Conservation (phyloP, 1,140 invertebrate genomes). For the Drosophila ficusphila region DNA sequence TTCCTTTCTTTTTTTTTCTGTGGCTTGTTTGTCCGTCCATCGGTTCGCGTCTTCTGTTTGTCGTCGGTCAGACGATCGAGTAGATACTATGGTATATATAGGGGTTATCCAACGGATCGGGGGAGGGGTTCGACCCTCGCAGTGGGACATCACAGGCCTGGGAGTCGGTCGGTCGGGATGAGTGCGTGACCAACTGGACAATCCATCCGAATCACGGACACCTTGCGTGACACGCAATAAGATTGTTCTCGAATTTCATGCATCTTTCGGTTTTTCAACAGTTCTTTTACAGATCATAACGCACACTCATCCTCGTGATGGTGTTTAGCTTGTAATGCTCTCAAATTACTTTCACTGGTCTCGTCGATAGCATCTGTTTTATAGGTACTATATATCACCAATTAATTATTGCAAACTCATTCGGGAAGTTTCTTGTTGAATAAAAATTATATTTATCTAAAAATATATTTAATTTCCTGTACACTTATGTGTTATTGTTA, state of each 20-base stretch:
- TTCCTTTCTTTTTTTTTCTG: constrained; percentile 12
- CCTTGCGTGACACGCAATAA: constrained; percentile 23
- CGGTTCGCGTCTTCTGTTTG: constrained; percentile 45
- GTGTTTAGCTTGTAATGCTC: background rate
- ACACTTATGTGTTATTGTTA: too few species aligned
- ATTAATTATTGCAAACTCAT: background rate
- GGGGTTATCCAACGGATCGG: background rate
- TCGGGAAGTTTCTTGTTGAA: too few species aligned
- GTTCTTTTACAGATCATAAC: background rate
- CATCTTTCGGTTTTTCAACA: constrained; percentile 7
- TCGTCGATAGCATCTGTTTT: background rate
- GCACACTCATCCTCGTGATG: constrained; percentile 4
- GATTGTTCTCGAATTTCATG: constrained; percentile 15
- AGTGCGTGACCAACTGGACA: constrained; percentile 32
- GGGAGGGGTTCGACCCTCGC: constrained; percentile 16
- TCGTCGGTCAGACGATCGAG: constrained; percentile 28
- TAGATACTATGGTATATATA: constrained; percentile 17
- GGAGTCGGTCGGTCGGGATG: constrained; percentile 12
- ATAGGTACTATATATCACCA: background rate
- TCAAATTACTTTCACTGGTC: constrained; percentile 1
- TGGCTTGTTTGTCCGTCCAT: constrained; percentile 12
- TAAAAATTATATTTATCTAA: background rate
- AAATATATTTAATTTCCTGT: too few species aligned
- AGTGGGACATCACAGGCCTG: constrained; percentile 29
- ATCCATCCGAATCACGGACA: constrained; percentile 1